Base-by-base conservation (phyloP, 2,888 invertebrate species). In the Volucella inflata region DNA sequence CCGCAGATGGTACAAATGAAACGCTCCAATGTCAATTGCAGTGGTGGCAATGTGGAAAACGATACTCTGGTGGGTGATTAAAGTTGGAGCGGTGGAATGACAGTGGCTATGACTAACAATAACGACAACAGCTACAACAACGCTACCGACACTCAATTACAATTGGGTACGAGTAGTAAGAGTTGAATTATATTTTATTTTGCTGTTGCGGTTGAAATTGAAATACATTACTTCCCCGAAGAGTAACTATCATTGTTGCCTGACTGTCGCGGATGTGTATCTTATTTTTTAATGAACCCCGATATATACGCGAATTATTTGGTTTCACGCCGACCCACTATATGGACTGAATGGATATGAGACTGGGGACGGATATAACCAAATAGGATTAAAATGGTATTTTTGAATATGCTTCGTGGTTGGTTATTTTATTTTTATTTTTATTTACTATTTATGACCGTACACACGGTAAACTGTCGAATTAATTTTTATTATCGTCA, bases 51-150 rank as follows among this genome's bases (percentile, higher is more conserved):
- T 42, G 48, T 30, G 64, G 67, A 76, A 85, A 85, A 81, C 55
- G 84, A 85, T 81, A 85, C 84, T 81, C 84, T 76, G 59, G 84
- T 81, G 84, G 84, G 84, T 85, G 84, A 85, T 85, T 76, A 65
- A 57, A 30, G 30, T 30, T 30, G 30, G 30, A 30, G 30, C 30
- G 6, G 30, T 30, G 30, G 30, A 30, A 30, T 30, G 4, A 30
- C 55, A 6, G 30, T 30, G 30, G 30, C 30, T 6, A 30, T 30
- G 30, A 30, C 30, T 30, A 30, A 30, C 30, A 30, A 30, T 30
- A 30, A 30, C 30, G 30, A 30, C 30, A 30, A 30, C 30, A 30
- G 53, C 50, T 55, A 55, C 48, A 68, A 76, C 50, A 62, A 59
- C 59, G 62, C 44, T 46, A 62, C 40, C 14, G 14, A 44, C n/a